Evolutionary conservation across 2,113 vertebrate genomes (phyloP).

Genomic region (Misgurnus anguillicaudatus): DNA sequence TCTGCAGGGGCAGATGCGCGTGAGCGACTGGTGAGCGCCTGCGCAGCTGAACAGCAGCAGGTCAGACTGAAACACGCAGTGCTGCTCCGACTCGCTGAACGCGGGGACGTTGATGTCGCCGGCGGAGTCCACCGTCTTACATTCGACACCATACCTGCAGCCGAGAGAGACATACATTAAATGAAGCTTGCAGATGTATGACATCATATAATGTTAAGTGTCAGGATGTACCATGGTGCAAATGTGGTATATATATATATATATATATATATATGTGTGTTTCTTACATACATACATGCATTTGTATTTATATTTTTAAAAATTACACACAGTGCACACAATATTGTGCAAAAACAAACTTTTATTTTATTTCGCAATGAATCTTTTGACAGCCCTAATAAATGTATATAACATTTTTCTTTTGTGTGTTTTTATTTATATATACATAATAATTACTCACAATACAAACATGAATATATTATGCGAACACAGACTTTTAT

Average conservation of each 20-base stretch:
- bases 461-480: too few relatives aligned
- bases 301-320: neutral
- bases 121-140: slow-evolving; percentile 85
- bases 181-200: neutral
- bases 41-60: slow-evolving; percentile 97
- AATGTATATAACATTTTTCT: too few relatives aligned
- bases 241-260: too few relatives aligned
- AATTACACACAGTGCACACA: too few relatives aligned
- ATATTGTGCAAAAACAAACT: too few relatives aligned
- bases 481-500: too few relatives aligned
- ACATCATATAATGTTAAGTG: neutral
- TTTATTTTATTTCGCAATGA: too few relatives aligned
- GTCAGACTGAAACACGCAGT: slow-evolving; percentile 95
- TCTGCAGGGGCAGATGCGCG: slow-evolving; percentile 92
- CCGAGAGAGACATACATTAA: slow-evolving; percentile 40
- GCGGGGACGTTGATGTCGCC: slow-evolving; percentile 91
- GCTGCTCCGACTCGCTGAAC: slow-evolving; percentile 80
- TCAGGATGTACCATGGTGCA: too few relatives aligned
- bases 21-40: slow-evolving; percentile 82
- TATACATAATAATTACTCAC: too few relatives aligned
- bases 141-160: slow-evolving; percentile 85
- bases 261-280: too few relatives aligned
- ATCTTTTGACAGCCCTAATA: too few relatives aligned
- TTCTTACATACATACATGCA: neutral
- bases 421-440: too few relatives aligned